Evolutionary conservation across 2,888 invertebrate species (phyloP), one percentile per base, ranked within the genome.

Genomic region (Suillia variegata): DNA sequence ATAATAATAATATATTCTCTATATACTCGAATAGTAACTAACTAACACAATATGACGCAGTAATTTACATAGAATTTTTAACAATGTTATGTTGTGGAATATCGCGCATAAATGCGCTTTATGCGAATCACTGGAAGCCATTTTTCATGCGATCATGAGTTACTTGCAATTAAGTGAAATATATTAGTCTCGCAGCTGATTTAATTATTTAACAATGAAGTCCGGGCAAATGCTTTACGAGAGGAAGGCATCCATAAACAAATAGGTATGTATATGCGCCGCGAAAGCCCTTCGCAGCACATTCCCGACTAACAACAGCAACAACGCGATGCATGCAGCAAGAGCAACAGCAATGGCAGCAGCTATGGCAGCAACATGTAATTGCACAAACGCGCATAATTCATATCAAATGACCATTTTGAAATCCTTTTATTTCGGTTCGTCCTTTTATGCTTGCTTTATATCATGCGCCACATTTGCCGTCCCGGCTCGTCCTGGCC

Each of bases 371-470:
- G 70, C 63, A 62, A 67, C 67, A 68, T 73, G 75, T 79, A 78
- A 79, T 78, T 77, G 78, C 78, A 76, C 67, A 71, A 75, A 67
- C 75, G 77, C 74, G 77, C 77, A 78, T 79, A 78, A 78, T 78
- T 78, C 77, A 78, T 79, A 78, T 75, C 76, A 79, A 78, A 78
- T 78, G 77, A 79, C 77, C 77, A 77, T 79, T 79, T 78, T 77
- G 72, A 77, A 77, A 79, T 76, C 79, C 77, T 78, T 78, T 79
- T 79, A 78, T 78, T 78, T 79, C 70, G 67, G 67, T 72, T 74
- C 67, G 74, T 74, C 67, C 63, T 59, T 56, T 60, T 54, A 54
- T 53, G 49, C 31, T 53, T 49, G 48, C 54, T 53, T 50, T 49
- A 62, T 58, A 62, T 55, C 56, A 59, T 42, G 47, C 31, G 48